Base-by-base conservation (phyloP, 2,888 invertebrate genomes). In the Napeogenes sylphis region DNA sequence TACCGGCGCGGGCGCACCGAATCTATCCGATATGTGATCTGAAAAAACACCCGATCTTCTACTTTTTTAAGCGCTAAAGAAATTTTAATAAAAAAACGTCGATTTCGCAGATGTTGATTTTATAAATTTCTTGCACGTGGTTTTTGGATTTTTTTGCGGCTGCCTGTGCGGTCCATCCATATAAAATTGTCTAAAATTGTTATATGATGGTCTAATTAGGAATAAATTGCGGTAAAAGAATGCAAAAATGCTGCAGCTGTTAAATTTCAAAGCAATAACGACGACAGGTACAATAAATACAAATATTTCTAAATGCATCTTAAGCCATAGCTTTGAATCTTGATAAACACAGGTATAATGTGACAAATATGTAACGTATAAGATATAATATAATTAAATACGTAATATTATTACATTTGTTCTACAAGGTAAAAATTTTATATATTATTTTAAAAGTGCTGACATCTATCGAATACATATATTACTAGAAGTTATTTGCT, bases 21-120 rank as follows among this genome's bases (percentile, higher is more conserved):
- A 82, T 81, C 81, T 80, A 85, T 82, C 77, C 76, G 86, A 87
- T 87, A 85, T 78, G 79, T 77, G 82, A 82, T 80, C 82, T 77
- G 83, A 87, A 87, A 88, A 87, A 86, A 80, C 69, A 73, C 70
- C 78, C 81, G 65, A 56, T 66, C 63, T 63, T 55, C 75, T 65
- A 70, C 71, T 82, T 87, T 89, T 88, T 84, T 80, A 78, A 61
- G 33, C 55, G 73, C 79, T 68, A 84, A 85, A 87, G 84, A 88
- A 86, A 84, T 84, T 82, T 70, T 66, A 59, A 70, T 80, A 84
- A 89, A 89, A 21, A 84, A 87, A 81, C 71, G 73, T 69, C 81
- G 84, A 87, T 87, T 89, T 90, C 79, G 90, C 89, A 90, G 90
- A 90, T 90, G 90, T 89, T 87, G 82, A 81, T 86, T 87, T 85